Percentiles rank a stretch among this genome's conserved stretches.
These are phyloP conservation scores for Arnoldichthys spilopterus DNA, from an alignment of 2,797 vertebrate species.

Conservation along the genomic window DNA sequence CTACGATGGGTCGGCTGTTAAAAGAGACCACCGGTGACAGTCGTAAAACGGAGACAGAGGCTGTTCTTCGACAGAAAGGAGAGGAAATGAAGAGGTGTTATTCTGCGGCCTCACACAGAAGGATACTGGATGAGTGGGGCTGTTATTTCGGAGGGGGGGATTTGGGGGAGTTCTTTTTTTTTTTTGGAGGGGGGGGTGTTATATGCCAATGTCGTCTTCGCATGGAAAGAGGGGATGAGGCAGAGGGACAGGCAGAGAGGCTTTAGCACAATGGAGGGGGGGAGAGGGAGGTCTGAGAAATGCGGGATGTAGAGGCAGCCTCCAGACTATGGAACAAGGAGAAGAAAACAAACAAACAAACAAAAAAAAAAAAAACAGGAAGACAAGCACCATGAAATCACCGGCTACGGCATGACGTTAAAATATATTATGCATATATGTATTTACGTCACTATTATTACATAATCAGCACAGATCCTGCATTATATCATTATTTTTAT, in stretches of 20 bases:
- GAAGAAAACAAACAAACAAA: conserved; percentile 75
- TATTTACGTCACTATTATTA: conserved; percentile 64
- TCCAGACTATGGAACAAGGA: conserved; percentile 90
- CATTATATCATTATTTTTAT: too few species aligned
- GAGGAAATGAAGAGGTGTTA: conserved; percentile 71
- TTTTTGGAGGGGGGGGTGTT: conserved; percentile 68
- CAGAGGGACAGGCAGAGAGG: conserved; percentile 92
- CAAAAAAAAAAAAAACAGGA: conserved; percentile 85
- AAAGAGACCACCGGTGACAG: conserved; percentile 84
- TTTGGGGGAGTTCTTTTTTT: conserved; percentile 73
- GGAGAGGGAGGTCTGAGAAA: conserved; percentile 96
- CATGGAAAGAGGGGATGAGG: conserved; percentile 98
- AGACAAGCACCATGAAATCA: conserved; percentile 71
- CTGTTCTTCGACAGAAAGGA: conserved; percentile 73
- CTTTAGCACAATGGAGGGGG: conserved; percentile 91
- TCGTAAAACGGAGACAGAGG: conserved; percentile 80
- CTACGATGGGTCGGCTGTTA: conserved; percentile 81
- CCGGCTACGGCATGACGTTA: conserved; percentile 79
- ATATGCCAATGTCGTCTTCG: conserved; percentile 95
- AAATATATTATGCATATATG: conserved; percentile 69
- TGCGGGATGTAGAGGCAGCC: conserved; percentile 95
- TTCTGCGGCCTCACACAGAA: conserved; percentile 87
- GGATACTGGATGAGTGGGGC: conserved; percentile 83
- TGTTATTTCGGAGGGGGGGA: too few species aligned
- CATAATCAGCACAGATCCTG: conserved; percentile 76